phyloP scores from a whole-genome alignment of 2,888 invertebrate genomes.

The Galeruca laticollis region DNA sequence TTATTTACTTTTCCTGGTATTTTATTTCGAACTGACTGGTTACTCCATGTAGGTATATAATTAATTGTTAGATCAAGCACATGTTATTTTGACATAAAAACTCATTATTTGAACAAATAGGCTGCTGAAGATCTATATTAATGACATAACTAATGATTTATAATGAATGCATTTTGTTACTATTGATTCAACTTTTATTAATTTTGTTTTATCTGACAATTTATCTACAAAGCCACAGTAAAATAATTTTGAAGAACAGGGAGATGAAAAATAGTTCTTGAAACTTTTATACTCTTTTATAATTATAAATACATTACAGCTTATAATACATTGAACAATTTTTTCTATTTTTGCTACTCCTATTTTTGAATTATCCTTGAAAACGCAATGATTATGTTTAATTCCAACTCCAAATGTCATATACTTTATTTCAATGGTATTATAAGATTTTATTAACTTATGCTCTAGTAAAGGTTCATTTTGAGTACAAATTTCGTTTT shows the following conservation, averaged over 20 bases:
- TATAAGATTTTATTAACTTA: constrained; percentile 8
- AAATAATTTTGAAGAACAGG: constrained; percentile 13
- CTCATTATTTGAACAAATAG: constrained; percentile 3
- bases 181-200: constrained; percentile 5
- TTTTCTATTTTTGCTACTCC: constrained; percentile 22
- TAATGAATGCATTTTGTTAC: constrained; percentile 15
- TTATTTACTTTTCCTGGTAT: too few relatives aligned
- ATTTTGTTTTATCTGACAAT: constrained; percentile 6
- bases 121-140: constrained; percentile 15
- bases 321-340: constrained; percentile 20
- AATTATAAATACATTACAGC: constrained; percentile 5
- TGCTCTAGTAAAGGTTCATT: constrained; percentile 9
- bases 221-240: constrained; percentile 6
- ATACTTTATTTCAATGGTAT: constrained; percentile 12
- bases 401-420: constrained; percentile 17
- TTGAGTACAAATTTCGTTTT: constrained; percentile 8
- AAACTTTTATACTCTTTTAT: too few relatives aligned
- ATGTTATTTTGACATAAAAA: too few relatives aligned
- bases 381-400: constrained; percentile 16
- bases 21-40: too few relatives aligned
- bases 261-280: constrained; percentile 8
- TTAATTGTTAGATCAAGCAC: too few relatives aligned
- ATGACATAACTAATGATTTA: constrained; percentile 9
- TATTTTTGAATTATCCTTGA: constrained; percentile 8
- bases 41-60: too few relatives aligned